A percentile compares a stretch with the other conserved stretches of the same genome.
Evolutionary conservation across 1,140 invertebrate species (phyloP).

Genomic region (Zeugodacus cucurbitae): DNA sequence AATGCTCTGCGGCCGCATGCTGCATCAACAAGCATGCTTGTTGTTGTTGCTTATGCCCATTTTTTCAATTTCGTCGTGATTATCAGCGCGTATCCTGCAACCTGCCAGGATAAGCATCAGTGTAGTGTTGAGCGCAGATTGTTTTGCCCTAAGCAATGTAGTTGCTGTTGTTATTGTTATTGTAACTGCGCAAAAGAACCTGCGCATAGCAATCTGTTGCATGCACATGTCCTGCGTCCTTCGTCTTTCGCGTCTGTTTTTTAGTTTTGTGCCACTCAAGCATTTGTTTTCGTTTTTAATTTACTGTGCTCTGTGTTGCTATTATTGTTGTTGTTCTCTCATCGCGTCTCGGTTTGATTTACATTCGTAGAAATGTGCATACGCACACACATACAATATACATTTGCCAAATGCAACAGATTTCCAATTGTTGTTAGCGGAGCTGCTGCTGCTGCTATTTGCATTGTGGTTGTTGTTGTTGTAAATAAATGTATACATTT

Average conservation of each 20-base stretch:
- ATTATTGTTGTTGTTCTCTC: background rate
- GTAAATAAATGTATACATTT: background rate
- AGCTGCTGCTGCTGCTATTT: background rate
- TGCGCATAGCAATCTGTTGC: conserved; percentile 20
- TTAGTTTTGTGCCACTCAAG: background rate
- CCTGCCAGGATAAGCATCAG: conserved; percentile 32
- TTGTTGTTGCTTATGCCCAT: background rate
- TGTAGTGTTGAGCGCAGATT: background rate
- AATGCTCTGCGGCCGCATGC: background rate
- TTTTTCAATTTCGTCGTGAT: conserved; percentile 8
- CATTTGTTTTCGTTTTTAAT: conserved; percentile 36
- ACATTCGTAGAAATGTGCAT: background rate
- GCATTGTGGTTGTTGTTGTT: background rate
- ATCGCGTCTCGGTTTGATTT: conserved; percentile 12
- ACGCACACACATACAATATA: no score
- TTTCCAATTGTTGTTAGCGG: background rate
- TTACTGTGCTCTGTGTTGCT: background rate
- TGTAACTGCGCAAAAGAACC: background rate
- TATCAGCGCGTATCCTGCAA: conserved; percentile 26
- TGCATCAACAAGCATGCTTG: background rate
- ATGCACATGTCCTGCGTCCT: conserved; percentile 33
- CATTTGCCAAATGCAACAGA: conserved; percentile 18
- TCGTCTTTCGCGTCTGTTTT: background rate
- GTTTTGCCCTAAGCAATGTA: background rate
- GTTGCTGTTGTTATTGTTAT: background rate